Evolutionary conservation across 2,113 vertebrate genomes (phyloP).

Genomic region (Chlorodrepanis virens): DNA sequence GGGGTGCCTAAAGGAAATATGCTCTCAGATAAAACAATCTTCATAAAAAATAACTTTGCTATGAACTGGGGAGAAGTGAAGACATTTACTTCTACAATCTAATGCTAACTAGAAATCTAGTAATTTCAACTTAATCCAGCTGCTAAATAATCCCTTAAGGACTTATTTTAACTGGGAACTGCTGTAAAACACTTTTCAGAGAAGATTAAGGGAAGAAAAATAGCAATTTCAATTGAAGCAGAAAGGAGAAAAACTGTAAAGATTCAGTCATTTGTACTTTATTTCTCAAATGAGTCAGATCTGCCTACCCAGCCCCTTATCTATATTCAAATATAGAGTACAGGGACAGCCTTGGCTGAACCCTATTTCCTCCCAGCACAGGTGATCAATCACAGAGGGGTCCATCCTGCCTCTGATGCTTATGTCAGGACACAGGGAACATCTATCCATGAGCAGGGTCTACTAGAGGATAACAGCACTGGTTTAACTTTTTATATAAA

Average conservation of each 20-base stretch:
- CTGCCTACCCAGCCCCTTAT: neutral
- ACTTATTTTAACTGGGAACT: constrained; percentile 7
- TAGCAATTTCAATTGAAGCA: neutral
- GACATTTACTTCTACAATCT: constrained; percentile 2
- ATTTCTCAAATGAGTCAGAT: neutral
- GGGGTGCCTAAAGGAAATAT: constrained; percentile 11
- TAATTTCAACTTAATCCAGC: constrained; percentile 12
- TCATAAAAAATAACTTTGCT: constrained; percentile 18
- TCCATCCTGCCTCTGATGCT: neutral
- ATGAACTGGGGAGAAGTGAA: neutral
- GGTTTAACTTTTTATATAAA: neutral
- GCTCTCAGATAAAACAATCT: constrained; percentile 1
- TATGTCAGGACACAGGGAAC: neutral
- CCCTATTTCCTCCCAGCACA: constrained; percentile 36
- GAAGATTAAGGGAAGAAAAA: constrained; percentile 7
- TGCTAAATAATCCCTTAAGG: constrained; percentile 17
- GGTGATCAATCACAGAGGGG: constrained; percentile 65
- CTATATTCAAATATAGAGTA: neutral
- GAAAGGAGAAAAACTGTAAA: neutral
- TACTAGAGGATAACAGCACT: neutral
- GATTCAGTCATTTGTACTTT: neutral
- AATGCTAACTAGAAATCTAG: constrained; percentile 8
- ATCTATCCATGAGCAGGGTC: neutral
- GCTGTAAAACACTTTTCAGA: neutral
- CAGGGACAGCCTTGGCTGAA: constrained; percentile 1